phyloP scores from a whole-genome alignment of 2,113 vertebrate genomes.

The Struthio camelus region DNA sequence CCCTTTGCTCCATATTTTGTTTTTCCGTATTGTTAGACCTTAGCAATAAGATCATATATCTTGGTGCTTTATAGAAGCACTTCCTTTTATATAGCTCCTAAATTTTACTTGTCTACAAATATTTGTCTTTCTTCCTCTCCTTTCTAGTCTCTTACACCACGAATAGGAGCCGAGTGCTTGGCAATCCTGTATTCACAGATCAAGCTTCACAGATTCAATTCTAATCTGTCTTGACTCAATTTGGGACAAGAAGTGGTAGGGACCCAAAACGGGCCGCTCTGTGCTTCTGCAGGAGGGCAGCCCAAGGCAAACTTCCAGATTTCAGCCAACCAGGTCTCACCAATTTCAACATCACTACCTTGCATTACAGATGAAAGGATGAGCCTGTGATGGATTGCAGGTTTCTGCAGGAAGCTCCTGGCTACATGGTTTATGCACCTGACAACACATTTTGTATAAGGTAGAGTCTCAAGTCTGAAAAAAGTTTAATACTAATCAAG shows the following conservation, averaged over 20 bases:
- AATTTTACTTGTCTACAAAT: background rate
- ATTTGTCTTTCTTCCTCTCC: background rate
- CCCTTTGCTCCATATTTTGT: background rate
- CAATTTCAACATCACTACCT: slow-evolving; percentile 15
- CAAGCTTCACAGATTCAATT: background rate
- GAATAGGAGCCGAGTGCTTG: background rate
- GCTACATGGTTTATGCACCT: background rate
- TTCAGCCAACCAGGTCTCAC: background rate
- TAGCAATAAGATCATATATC: background rate
- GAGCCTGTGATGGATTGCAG: slow-evolving; percentile 26
- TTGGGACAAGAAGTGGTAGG: background rate
- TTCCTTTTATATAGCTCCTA: background rate
- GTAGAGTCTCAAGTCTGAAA: slow-evolving; percentile 28
- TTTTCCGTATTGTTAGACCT: background rate
- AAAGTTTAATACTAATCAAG: background rate
- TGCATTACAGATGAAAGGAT: background rate
- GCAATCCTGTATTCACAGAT: background rate
- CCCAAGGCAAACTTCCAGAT: slow-evolving; percentile 45
- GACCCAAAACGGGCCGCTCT: background rate
- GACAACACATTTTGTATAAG: slow-evolving; percentile 19
- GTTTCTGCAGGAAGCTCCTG: background rate
- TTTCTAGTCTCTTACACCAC: background rate
- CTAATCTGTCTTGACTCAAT: slow-evolving; percentile 16
- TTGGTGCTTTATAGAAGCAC: background rate
- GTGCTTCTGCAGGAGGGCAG: background rate